Percentiles rank a stretch among this genome's conserved stretches.
Conservation (phyloP, 2,113 vertebrate genomes). For the Eleginops maclovinus region DNA sequence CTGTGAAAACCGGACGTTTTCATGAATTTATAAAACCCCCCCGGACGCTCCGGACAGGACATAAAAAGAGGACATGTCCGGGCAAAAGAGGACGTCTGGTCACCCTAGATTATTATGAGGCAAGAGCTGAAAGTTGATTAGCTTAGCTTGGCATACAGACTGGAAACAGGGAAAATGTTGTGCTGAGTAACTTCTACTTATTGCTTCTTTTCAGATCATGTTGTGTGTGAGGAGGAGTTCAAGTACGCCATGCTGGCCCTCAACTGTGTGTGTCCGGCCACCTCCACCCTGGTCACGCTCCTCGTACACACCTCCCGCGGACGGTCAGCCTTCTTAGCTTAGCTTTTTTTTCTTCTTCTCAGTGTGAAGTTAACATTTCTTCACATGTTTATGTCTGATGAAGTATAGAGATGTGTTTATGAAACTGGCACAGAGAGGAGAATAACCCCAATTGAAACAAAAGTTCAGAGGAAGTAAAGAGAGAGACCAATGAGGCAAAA, state of each 20-base stretch:
- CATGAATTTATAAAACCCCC: no score
- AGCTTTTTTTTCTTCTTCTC: background rate
- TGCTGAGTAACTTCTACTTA: no score
- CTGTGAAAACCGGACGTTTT: no score
- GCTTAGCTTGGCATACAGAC: no score
- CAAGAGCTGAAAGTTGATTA: no score
- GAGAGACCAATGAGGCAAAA: constrained; percentile 19
- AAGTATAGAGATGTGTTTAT: background rate
- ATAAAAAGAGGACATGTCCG: no score
- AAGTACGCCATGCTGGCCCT: constrained; percentile 98
- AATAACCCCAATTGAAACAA: constrained; percentile 22
- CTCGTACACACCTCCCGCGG: constrained; percentile 98
- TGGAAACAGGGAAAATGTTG: no score
- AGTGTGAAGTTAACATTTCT: constrained; percentile 32
- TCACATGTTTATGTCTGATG: constrained; percentile 10
- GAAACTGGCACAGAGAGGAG: constrained; percentile 12
- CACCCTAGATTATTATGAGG: no score
- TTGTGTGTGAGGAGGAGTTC: constrained; percentile 99
- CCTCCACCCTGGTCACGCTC: constrained; percentile 96
- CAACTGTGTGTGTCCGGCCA: constrained; percentile 98
- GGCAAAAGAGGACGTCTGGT: no score
- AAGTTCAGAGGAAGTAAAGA: constrained; percentile 35
- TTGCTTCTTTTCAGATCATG: constrained; percentile 87
- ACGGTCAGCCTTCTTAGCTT: constrained; percentile 82
- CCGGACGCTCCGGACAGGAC: no score